A percentile compares a stretch with the other conserved stretches of the same genome.
These are phyloP conservation scores for Conus betulinus DNA, from an alignment of 1,140 invertebrate species.

Conservation along the genomic window DNA sequence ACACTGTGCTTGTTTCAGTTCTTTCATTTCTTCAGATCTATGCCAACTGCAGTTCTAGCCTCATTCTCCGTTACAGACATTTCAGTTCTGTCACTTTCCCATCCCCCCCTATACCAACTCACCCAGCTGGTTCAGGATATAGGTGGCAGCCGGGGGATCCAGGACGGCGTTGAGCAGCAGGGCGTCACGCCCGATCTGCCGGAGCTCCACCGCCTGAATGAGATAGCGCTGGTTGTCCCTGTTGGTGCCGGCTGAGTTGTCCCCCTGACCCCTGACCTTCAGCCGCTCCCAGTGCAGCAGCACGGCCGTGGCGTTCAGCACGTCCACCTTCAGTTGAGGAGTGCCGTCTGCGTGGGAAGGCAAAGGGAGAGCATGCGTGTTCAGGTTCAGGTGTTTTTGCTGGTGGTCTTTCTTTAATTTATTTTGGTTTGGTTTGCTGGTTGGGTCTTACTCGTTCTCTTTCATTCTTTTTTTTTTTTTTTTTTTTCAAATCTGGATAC, in stretches of 20 bases:
- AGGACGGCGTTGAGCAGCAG: background rate
- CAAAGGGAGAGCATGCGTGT: too few relatives aligned
- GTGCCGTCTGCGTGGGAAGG: background rate
- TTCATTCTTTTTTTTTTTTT: too few relatives aligned
- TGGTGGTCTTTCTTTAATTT: too few relatives aligned
- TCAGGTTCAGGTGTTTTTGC: too few relatives aligned
- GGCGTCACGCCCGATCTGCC: background rate
- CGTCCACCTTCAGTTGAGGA: constrained; percentile 28
- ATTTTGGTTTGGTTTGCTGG: too few relatives aligned
- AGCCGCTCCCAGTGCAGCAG: constrained; percentile 43
- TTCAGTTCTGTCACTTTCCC: background rate
- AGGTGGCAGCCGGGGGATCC: constrained; percentile 3
- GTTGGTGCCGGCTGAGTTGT: background rate
- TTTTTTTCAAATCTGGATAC: too few relatives aligned
- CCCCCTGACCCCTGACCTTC: background rate
- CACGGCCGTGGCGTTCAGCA: constrained; percentile 37
- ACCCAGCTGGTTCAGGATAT: constrained; percentile 42
- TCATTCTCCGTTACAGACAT: too few relatives aligned
- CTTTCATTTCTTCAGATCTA: too few relatives aligned
- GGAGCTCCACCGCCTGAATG: constrained; percentile 31
- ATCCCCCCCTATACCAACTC: background rate
- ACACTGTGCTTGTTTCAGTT: too few relatives aligned
- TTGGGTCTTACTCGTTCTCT: too few relatives aligned
- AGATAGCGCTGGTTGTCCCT: background rate
- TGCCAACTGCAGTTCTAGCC: too few relatives aligned